Percentiles rank a stretch among this genome's conserved stretches.
These are phyloP conservation scores for Anthophora plumipes DNA, from an alignment of 2,888 invertebrate species.

Conservation along the genomic window DNA sequence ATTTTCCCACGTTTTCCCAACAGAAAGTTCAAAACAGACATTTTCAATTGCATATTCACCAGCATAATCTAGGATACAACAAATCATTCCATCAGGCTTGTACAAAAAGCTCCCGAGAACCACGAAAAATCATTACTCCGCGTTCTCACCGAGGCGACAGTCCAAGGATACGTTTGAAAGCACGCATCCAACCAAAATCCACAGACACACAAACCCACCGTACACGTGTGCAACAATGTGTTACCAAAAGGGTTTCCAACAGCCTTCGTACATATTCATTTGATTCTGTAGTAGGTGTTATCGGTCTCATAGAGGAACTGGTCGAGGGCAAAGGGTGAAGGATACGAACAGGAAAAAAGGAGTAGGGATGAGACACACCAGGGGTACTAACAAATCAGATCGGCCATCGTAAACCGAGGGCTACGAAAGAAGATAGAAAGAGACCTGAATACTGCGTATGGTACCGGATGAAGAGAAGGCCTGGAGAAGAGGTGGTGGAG, in stretches of 20 bases:
- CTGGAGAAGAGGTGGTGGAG: slow-evolving; percentile 26
- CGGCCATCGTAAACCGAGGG: too few relatives aligned
- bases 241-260: background rate
- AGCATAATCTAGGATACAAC: too few relatives aligned
- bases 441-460: slow-evolving; percentile 70
- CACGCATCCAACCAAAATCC: background rate
- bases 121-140: too few relatives aligned
- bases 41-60: too few relatives aligned
- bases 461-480: slow-evolving; percentile 68
- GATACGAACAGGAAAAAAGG: too few relatives aligned
- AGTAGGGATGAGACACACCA: too few relatives aligned
- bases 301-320: slow-evolving; percentile 25
- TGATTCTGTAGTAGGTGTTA: slow-evolving; percentile 11
- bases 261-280: slow-evolving; percentile 11
- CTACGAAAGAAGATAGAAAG: slow-evolving; percentile 52
- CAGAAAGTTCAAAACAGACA: too few relatives aligned
- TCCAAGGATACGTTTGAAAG: background rate
- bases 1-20: background rate
- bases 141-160: background rate
- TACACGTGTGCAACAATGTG: background rate
- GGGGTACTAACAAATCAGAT: too few relatives aligned
- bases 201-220: background rate
- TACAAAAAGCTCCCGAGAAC: too few relatives aligned
- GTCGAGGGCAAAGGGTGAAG: slow-evolving; percentile 52
- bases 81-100: too few relatives aligned